Conservation (phyloP, 2,113 vertebrate genomes). For the Falcunculus frontatus region DNA sequence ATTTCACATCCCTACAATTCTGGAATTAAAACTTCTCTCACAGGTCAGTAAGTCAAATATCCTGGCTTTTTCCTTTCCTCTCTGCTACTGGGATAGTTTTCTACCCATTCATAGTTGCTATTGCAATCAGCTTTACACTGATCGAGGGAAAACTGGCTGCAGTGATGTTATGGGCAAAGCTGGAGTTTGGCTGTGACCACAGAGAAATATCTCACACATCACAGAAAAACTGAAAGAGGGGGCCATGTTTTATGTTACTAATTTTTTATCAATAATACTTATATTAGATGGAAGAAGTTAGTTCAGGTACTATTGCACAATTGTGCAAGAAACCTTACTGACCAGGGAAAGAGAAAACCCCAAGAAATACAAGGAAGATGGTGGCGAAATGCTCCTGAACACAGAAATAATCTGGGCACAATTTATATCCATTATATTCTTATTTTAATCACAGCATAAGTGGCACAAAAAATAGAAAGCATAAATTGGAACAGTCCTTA, state of each 20-base stretch:
- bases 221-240: not conserved
- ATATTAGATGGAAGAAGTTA: not conserved
- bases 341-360: not conserved
- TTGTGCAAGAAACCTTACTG: not conserved
- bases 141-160: not conserved
- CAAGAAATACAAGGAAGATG: not conserved
- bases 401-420: not conserved
- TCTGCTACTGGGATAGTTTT: not conserved
- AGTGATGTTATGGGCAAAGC: not conserved
- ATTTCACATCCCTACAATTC: not conserved
- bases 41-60: not conserved
- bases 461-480: not conserved
- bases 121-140: not conserved
- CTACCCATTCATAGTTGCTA: not conserved
- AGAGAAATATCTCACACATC: not conserved
- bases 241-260: not conserved
- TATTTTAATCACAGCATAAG: not conserved
- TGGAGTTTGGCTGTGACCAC: not conserved
- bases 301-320: not conserved
- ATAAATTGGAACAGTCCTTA: not conserved
- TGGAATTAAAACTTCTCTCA: not conserved
- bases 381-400: not conserved
- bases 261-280: not conserved
- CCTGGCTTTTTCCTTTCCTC: not conserved
- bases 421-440: not conserved